phyloP scores from a whole-genome alignment of 1,140 invertebrate genomes.

The Archivesica marissinica region DNA sequence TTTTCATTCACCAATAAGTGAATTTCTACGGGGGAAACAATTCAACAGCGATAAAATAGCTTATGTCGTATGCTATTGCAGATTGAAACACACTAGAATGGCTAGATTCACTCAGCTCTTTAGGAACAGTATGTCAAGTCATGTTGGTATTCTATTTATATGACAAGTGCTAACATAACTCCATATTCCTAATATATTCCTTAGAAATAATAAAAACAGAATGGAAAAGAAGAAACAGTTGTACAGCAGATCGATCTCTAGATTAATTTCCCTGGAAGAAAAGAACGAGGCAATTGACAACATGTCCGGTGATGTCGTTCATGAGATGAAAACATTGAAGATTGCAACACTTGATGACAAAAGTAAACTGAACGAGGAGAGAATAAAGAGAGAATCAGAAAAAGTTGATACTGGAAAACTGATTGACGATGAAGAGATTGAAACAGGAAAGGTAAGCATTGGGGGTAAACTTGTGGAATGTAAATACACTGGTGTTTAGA shows the following conservation, averaged over 20 bases:
- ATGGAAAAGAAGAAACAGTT: neutral
- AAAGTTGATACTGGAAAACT: constrained; percentile 10
- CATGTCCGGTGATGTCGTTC: neutral
- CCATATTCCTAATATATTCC: too few species aligned
- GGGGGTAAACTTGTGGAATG: neutral
- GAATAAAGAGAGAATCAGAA: constrained; percentile 26
- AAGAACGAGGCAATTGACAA: neutral
- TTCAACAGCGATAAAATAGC: too few species aligned
- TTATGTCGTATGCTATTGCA: too few species aligned
- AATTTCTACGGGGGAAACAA: too few species aligned
- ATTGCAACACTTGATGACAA: constrained; percentile 1
- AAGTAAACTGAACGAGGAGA: neutral
- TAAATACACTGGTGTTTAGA: neutral
- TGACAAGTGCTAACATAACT: too few species aligned
- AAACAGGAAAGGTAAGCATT: constrained; percentile 41
- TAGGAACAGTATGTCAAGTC: too few species aligned
- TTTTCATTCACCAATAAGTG: too few species aligned
- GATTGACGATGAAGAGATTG: constrained; percentile 54
- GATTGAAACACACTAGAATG: too few species aligned
- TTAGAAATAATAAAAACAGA: neutral
- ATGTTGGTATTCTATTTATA: neutral
- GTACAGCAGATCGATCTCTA: neutral
- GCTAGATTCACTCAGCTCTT: too few species aligned
- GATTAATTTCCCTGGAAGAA: neutral
- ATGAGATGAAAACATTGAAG: neutral